Evolutionary conservation across 2,888 invertebrate species (phyloP), one percentile per base, ranked within the genome.

Genomic region (Boloria euphrosyne): DNA sequence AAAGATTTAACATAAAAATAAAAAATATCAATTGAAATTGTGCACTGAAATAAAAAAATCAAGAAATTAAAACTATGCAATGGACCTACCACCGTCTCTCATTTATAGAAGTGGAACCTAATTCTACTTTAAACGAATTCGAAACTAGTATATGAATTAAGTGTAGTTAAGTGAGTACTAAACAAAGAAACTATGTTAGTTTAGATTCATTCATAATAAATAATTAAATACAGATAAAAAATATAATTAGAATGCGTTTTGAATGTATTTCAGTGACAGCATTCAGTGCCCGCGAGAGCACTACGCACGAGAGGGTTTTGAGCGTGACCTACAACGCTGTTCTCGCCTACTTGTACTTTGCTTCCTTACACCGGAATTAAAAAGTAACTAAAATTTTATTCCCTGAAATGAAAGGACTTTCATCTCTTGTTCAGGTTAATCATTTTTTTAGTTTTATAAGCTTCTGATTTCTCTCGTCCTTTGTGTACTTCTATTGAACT

Each of bases 301-400:
- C 57, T 64, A 51, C 0, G 22, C 27, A 18, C 52, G 38, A 58
- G 66, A 55, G 53, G 22, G 52, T 62, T 58, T 47, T 53, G 65
- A 67, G 69, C 69, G 69, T 65, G 69, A 70, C 69, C 69, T 70
- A 70, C 67, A 70, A 67, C 67, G 62, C 50, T 67, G 65, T 52
- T 62, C 62, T 66, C 51, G 66, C 58, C 59, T 64, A 46, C 38
- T 57, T 52, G 44, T 58, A 47, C 50, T 65, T 65, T 52, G 52
- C 52, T 59, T 59, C 59, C 31, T 65, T 59, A 65, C 50, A 50
- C 31, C 13, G 38, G 31, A 38, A 44, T 47, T 59, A 59, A 59
- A 65, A 59, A 61, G 53, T 62, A 14, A 50, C 50, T 60, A 49
- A 50, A 65, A 4, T 51, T 46, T 49, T 57, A 18, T 57, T 27